Evolutionary conservation across 92 coral and sea anemone genomes (phyloP), one percentile per base, ranked within the genome.

Genomic region (Epizoanthus ramosus): DNA sequence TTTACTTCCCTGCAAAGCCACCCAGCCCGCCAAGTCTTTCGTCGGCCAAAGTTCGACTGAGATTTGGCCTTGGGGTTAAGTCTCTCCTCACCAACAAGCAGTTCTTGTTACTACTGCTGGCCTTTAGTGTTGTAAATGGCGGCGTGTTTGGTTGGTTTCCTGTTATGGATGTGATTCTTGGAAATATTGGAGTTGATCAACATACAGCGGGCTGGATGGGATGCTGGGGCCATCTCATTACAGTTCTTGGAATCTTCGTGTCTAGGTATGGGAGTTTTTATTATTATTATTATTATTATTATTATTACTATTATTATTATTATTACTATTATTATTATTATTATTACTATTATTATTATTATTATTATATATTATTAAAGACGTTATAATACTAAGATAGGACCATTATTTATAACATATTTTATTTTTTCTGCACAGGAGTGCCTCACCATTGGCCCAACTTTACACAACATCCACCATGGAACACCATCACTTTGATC

Each of bases 141-240:
- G 92, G 92, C 53, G 90, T 86, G 74, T 91, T 95, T 85, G 98
- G 98, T 69, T 94, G 98, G 98, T 92, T 92, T 68, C 86, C 95
- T 75, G 98, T 94, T 21, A 90, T 91, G 74, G 93, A 92, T 87
- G 92, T 92, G 71, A 94, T 92, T 41, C 88, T 94, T 63, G 89
- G 95, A 17, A 94, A 90, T 59, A 93, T 89, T 73, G 95, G 95
- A 0, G 92, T 94, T 69, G 84, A 91, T 70, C 95, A 92, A 69
- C 90, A 89, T 75, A 85, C 93, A 33, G 98, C 98, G 79, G 98
- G 98, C 52, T 94, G 95, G 98, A 88, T 94, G 59, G 98, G 98
- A 15, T 94, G 92, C 69, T 89, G 83, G 57, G 95, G 87, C 5
- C 90, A 92, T 58, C 89, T 93, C 41, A 95, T 94, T 2, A 83